Evolutionary conservation across 2,113 vertebrate genomes (phyloP).

Genomic region (Alaudala cheleensis): DNA sequence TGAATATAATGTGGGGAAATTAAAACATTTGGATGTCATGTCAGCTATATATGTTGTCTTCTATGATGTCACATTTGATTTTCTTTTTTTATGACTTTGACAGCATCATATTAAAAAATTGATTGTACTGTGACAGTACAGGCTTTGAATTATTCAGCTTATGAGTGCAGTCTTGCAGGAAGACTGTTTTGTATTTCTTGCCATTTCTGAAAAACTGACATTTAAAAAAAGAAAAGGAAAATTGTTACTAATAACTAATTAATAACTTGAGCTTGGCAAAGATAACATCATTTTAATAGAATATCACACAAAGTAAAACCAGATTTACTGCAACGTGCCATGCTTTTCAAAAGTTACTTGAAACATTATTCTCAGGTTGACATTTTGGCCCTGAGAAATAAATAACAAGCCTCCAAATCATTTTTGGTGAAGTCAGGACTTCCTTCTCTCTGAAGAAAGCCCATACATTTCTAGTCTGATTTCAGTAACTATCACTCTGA

Average conservation of each 20-base stretch:
- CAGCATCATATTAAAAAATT: conserved; percentile 52
- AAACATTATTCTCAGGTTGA: neutral
- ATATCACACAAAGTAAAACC: conserved; percentile 18
- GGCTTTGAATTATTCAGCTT: conserved; percentile 54
- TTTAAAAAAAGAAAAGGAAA: conserved; percentile 24
- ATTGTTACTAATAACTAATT: conserved; percentile 18
- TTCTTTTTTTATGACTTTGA: conserved; percentile 38
- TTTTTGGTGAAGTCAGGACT: neutral
- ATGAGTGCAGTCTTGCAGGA: neutral
- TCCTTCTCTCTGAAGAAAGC: neutral
- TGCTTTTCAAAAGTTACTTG: neutral
- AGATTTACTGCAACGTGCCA: neutral
- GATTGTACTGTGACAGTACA: conserved; percentile 9
- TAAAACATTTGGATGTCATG: conserved; percentile 15
- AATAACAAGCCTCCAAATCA: neutral
- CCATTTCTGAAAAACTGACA: conserved; percentile 15
- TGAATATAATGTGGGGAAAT: conserved; percentile 1
- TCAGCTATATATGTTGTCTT: conserved; percentile 27
- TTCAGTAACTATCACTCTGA: neutral
- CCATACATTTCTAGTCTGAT: neutral
- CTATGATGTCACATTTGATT: conserved; percentile 54
- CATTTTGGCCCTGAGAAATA: neutral
- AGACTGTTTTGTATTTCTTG: neutral
- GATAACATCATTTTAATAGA: neutral
- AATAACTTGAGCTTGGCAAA: conserved; percentile 28